Conservation (phyloP, 2,797 vertebrate species). For the Potorous gilbertii region DNA sequence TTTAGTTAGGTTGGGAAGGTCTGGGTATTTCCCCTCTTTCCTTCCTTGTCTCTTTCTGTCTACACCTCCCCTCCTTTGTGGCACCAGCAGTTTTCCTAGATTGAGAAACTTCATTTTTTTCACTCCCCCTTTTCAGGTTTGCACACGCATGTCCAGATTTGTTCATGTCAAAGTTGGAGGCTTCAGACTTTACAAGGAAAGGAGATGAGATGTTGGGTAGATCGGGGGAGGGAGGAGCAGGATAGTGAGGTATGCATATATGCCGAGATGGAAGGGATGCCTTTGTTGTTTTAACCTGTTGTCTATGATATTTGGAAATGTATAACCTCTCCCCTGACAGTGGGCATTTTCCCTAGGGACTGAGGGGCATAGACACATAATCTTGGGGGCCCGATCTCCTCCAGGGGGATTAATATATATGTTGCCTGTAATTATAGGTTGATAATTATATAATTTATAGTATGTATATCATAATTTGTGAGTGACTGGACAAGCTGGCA, state of each 20-base stretch:
- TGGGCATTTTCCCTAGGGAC: conserved; percentile 81
- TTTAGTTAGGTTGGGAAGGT: not conserved
- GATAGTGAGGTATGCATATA: conserved; percentile 60
- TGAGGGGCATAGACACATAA: conserved; percentile 72
- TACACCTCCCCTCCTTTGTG: conserved; percentile 44
- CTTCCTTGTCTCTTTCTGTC: not conserved
- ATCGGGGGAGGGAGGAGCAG: conserved; percentile 56
- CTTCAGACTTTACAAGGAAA: conserved; percentile 72
- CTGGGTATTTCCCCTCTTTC: not conserved
- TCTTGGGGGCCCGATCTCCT: conserved; percentile 83
- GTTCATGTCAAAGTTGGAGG: conserved; percentile 67
- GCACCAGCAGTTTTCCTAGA: conserved; percentile 57
- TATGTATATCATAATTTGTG: conserved; percentile 85
- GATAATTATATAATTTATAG: conserved; percentile 89
- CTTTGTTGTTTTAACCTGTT: conserved; percentile 77
- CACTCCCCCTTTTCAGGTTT: conserved; percentile 49
- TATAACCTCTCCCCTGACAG: conserved; percentile 73
- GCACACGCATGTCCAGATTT: conserved; percentile 78
- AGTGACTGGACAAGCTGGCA: conserved; percentile 85
- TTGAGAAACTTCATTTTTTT: conserved; percentile 67
- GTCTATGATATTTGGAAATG: conserved; percentile 81
- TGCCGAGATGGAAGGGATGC: not conserved
- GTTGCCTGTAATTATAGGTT: conserved; percentile 87
- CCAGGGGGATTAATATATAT: conserved; percentile 84
- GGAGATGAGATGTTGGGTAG: conserved; percentile 43